phyloP scores from a whole-genome alignment of 2,797 vertebrate species.

The Salmo trutta region DNA sequence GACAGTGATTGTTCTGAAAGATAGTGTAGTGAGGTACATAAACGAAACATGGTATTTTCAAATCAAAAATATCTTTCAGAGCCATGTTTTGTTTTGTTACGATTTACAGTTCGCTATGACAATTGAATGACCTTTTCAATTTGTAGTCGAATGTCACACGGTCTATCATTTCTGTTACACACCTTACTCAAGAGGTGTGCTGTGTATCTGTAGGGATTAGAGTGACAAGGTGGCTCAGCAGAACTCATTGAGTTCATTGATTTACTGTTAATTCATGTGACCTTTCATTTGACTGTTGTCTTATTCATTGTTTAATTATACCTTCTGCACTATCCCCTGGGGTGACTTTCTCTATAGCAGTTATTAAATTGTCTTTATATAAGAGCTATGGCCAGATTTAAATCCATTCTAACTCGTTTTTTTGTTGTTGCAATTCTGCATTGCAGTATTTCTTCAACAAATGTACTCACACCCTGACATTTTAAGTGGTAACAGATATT shows the following conservation, averaged over 20 bases:
- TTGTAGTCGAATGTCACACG: background rate
- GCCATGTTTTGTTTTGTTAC: background rate
- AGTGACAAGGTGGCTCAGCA: background rate
- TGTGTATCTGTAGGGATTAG: background rate
- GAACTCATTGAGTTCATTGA: background rate
- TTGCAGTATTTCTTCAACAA: background rate
- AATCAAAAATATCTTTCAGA: background rate
- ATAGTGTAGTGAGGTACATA: background rate
- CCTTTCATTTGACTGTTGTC: background rate
- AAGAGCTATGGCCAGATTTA: background rate
- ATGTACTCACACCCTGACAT: background rate
- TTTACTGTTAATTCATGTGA: background rate
- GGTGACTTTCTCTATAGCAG: background rate
- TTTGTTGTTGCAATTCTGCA: background rate
- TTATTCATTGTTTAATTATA: background rate
- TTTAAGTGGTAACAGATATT: background rate
- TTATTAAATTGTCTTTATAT: background rate
- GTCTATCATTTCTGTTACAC: background rate
- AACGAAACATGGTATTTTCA: background rate
- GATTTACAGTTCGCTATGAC: background rate
- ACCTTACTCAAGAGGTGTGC: background rate
- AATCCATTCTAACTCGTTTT: background rate
- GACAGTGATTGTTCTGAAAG: background rate
- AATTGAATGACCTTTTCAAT: background rate
- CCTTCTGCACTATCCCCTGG: background rate